Base-by-base conservation (phyloP, 2,888 invertebrate genomes). In the Stenodema calcarata region DNA sequence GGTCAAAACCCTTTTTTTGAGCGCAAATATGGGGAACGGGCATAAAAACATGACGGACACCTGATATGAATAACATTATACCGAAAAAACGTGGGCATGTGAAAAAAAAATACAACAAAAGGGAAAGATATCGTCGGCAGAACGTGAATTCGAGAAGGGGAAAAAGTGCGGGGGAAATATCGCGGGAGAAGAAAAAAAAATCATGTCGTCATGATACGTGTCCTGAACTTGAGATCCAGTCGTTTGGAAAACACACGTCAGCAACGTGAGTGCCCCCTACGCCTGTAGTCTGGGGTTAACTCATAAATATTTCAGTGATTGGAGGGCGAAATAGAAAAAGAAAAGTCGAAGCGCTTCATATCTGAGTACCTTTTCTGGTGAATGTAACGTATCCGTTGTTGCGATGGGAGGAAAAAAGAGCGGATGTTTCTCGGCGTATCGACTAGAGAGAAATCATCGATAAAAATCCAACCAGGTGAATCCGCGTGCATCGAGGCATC, bases 241-340 rank as follows among this genome's bases (percentile, higher is more conserved):
- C 84, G 75, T 84, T 84, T 47, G 73, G 84, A 84, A 84, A 84
- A 84, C 84, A 28, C 84, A 75, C 84, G 84, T 84, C 84, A 84
- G 84, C 75, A 28, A 4, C 84, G 82, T 82, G 82, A 41, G 69
- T 82, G 23, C 82, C 54, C n/a, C 69, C n/a, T 54, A 11, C 80
- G 80, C 9, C 30, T 23, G 79, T 62, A 14, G 54, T 35, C 28
- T 11, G 30, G 23, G 42, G 30, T 35, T 69, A 30, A 69, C 84
- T 84, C 47, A 84, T 84, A 84, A 84, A 84, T 84, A 84, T 84
- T 84, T 84, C 84, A 84, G 84, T 47, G 47, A 84, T 75, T 73
- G 84, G 84, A 42, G 75, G 14, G 1, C 30, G n/a, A 9, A 23
- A 75, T 11, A 78, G 28, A 62, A 23, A 18, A 18, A 23, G 62